Conservation (phyloP, 1,140 invertebrate genomes). For the Pinna nobilis region DNA sequence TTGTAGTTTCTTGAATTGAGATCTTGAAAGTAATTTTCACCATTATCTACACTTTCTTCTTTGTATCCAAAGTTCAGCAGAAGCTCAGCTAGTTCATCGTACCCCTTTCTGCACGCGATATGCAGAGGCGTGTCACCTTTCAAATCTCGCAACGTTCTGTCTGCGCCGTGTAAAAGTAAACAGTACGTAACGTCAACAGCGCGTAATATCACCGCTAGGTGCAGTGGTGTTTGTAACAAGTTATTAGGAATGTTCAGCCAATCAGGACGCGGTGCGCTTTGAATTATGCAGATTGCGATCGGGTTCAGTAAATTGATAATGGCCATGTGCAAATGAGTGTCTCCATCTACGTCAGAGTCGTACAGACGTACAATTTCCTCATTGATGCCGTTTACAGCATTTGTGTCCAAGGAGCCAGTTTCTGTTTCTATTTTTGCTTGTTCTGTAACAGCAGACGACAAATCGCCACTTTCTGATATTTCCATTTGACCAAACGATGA, state of each 20-base stretch:
- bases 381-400: too few relatives aligned
- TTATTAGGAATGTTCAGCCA: slow-evolving; percentile 59
- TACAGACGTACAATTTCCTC: too few relatives aligned
- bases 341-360: slow-evolving; percentile 38
- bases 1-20: slow-evolving; percentile 85
- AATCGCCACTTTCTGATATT: too few relatives aligned
- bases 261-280: slow-evolving; percentile 34
- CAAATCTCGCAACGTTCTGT: slow-evolving; percentile 58
- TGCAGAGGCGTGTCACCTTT: slow-evolving; percentile 66
- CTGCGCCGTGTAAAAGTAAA: slow-evolving; percentile 82
- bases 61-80: slow-evolving; percentile 81
- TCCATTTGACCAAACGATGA: too few relatives aligned
- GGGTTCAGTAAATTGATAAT: slow-evolving; percentile 52
- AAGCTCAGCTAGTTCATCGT: slow-evolving; percentile 80
- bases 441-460: too few relatives aligned
- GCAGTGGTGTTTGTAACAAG: slow-evolving; percentile 79
- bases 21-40: slow-evolving; percentile 46
- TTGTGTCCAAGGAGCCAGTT: too few relatives aligned
- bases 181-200: slow-evolving; percentile 80
- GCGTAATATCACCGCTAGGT: slow-evolving; percentile 83
- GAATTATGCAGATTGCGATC: slow-evolving; percentile 50
- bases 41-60: too few relatives aligned
- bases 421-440: too few relatives aligned
- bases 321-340: slow-evolving; percentile 60
- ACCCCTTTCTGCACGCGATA: slow-evolving; percentile 77